These are phyloP conservation scores for Benthosema pterotum DNA, from an alignment of 2,797 vertebrate genomes.

Conservation along the genomic window DNA sequence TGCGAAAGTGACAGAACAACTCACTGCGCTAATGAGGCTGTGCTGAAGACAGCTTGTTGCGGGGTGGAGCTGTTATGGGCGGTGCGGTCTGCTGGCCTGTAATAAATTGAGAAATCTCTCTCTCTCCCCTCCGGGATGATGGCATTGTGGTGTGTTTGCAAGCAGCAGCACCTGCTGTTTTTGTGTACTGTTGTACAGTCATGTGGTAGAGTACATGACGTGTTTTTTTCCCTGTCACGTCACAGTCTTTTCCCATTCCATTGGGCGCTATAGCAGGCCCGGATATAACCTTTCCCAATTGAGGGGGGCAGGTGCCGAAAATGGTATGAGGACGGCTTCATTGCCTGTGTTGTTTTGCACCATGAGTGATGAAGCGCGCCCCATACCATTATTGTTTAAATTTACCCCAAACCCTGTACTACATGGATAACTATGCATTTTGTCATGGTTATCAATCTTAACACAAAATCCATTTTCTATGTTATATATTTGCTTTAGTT, in stretches of 20 bases:
- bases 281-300: too few species aligned
- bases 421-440: too few species aligned
- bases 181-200: conserved; percentile 22
- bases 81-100: conserved; percentile 56
- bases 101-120: conserved; percentile 65
- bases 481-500: too few species aligned
- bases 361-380: too few species aligned
- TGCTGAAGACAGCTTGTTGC: conserved; percentile 12
- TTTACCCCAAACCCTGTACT: too few species aligned
- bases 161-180: conserved; percentile 46
- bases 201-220: conserved; percentile 11
- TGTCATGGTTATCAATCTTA: too few species aligned
- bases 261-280: neutral
- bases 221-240: conserved; percentile 14
- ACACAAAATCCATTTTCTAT: too few species aligned
- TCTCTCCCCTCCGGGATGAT: too few species aligned
- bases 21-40: conserved; percentile 40
- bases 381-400: too few species aligned
- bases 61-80: conserved; percentile 56
- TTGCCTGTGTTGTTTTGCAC: too few species aligned
- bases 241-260: neutral
- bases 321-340: too few species aligned
- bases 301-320: too few species aligned
- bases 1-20: conserved; percentile 60
- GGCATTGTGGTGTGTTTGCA: conserved; percentile 15